Evolutionary conservation across 2,888 invertebrate species (phyloP).

Genomic region (Timema podura): DNA sequence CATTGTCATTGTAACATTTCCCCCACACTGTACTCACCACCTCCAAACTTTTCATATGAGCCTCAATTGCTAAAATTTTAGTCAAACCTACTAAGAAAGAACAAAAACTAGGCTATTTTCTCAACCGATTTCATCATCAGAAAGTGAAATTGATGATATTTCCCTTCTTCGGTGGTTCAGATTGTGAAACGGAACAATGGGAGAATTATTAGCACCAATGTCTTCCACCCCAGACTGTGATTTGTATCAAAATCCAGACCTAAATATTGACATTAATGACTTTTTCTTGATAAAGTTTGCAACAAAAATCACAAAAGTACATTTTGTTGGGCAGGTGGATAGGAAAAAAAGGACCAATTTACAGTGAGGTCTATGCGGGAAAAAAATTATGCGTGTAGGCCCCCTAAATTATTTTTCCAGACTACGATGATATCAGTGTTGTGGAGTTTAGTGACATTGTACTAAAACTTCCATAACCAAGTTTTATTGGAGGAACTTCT

Average conservation of each 20-base stretch:
- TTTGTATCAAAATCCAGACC: neutral
- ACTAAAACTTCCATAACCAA: conserved; percentile 10
- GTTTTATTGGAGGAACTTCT: conserved; percentile 1
- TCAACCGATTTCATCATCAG: neutral
- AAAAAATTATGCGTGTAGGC: neutral
- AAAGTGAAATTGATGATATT: neutral
- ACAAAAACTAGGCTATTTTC: neutral
- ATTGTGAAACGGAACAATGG: conserved; percentile 4
- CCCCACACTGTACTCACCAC: conserved; percentile 21
- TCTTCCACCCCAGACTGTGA: neutral
- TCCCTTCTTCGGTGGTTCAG: neutral
- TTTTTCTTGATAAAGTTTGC: neutral
- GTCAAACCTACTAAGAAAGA: neutral
- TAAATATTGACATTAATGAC: neutral
- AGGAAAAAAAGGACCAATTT: neutral
- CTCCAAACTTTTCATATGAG: conserved; percentile 19
- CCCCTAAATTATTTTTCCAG: conserved; percentile 4
- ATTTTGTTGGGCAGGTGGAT: conserved; percentile 9
- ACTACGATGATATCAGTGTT: neutral
- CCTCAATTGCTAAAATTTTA: neutral
- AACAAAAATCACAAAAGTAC: neutral
- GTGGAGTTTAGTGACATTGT: neutral
- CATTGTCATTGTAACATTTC: conserved; percentile 13
- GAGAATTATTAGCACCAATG: neutral
- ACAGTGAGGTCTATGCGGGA: neutral